A percentile compares a stretch with the other conserved stretches of the same genome.
Evolutionary conservation across 2,113 vertebrate species (phyloP).

Genomic region (Hippocampus comes): DNA sequence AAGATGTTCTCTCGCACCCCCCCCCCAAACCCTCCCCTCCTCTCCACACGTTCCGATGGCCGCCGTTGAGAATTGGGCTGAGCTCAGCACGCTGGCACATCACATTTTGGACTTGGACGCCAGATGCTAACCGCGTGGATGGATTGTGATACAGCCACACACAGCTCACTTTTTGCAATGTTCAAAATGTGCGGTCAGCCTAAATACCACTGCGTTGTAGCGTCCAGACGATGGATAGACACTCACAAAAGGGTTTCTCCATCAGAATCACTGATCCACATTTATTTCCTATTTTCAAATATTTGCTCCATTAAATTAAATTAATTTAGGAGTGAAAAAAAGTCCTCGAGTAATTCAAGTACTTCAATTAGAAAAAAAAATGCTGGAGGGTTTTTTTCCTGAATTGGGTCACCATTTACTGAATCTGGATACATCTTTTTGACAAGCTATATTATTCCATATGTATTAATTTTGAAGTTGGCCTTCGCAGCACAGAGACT

Average conservation of each 20-base stretch:
- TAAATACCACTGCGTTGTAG: neutral
- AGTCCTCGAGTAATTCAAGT: too few relatives aligned
- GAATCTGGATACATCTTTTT: too few relatives aligned
- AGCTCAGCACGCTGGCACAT: constrained; percentile 31
- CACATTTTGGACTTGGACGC: constrained; percentile 18
- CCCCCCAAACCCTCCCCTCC: neutral
- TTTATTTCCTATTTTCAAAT: neutral
- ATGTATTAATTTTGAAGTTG: too few relatives aligned
- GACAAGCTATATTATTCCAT: too few relatives aligned
- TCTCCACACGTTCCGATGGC: constrained; percentile 37
- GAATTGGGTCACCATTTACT: too few relatives aligned
- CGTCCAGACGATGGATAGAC: neutral
- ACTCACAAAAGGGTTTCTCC: neutral
- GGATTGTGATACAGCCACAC: constrained; percentile 10
- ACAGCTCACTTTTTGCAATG: constrained; percentile 5
- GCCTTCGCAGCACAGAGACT: too few relatives aligned
- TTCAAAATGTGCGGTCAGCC: neutral
- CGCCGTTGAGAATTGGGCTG: constrained; percentile 26
- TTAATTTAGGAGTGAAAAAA: too few relatives aligned
- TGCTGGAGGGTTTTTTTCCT: too few relatives aligned
- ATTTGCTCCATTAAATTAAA: neutral
- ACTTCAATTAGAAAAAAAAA: neutral
- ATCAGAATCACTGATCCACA: neutral
- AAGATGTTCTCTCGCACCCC: constrained; percentile 32
- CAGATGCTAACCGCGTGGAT: constrained; percentile 5